phyloP scores from a whole-genome alignment of 1,140 invertebrate genomes.

The Solen grandis region DNA sequence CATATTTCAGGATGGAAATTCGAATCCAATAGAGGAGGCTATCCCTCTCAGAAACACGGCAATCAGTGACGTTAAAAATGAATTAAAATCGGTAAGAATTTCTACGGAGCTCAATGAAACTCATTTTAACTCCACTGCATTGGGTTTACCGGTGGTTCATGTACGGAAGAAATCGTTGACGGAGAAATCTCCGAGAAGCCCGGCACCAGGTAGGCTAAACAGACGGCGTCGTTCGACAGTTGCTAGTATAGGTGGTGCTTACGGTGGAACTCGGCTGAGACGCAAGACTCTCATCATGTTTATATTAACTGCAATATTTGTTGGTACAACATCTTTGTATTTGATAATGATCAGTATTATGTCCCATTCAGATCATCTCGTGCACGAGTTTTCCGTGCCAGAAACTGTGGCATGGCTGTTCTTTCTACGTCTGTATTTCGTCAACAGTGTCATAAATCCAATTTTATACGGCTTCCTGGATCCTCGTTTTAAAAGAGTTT shows the following conservation, averaged over 20 bases:
- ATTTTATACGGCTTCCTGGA: conserved; percentile 45
- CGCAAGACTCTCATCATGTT: conserved; percentile 50
- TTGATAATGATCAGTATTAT: conserved; percentile 28
- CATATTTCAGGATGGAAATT: background rate
- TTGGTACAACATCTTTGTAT: conserved; percentile 38
- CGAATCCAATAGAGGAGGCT: background rate
- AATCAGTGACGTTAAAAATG: background rate
- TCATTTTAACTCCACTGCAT: background rate
- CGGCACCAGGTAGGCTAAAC: background rate
- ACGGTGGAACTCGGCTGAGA: conserved; percentile 12
- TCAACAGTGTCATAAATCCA: conserved; percentile 51
- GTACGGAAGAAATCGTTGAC: background rate
- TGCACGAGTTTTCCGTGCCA: background rate
- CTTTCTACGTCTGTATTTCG: conserved; percentile 49
- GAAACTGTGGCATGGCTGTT: conserved; percentile 29
- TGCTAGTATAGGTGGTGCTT: conserved; percentile 14
- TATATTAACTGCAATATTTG: conserved; percentile 40
- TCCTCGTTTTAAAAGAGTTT: conserved; percentile 33
- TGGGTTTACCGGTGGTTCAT: background rate
- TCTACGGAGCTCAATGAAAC: background rate
- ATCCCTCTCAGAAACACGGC: no score
- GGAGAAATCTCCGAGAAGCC: background rate
- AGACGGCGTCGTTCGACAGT: conserved; percentile 27
- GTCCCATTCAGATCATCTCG: background rate
- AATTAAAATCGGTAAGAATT: background rate